A percentile compares a stretch with the other conserved stretches of the same genome.
phyloP scores from a whole-genome alignment of 2,888 invertebrate genomes.

The Plemyria rubiginata region DNA sequence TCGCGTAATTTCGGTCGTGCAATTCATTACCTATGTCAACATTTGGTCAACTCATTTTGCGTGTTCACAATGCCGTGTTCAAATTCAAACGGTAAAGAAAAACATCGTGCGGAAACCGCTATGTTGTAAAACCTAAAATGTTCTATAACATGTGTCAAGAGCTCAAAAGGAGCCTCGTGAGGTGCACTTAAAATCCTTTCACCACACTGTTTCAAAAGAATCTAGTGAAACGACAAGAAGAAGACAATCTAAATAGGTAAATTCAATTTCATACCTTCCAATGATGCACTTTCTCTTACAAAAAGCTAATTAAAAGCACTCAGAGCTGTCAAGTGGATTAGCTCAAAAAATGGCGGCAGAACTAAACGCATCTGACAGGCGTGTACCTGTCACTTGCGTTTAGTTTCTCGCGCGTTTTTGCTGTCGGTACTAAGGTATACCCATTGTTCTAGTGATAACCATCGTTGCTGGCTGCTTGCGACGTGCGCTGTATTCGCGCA shows the following conservation, averaged over 20 bases:
- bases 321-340: conserved; percentile 25
- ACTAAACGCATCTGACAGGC: conserved; percentile 36
- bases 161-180: no score
- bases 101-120: no score
- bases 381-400: conserved; percentile 30
- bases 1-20: no score
- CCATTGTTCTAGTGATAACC: conserved; percentile 35
- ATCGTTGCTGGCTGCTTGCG: conserved; percentile 22
- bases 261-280: conserved; percentile 9
- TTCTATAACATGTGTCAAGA: no score
- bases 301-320: conserved; percentile 30
- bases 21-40: no score
- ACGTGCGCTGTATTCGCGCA: conserved; percentile 14
- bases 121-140: no score
- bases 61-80: no score
- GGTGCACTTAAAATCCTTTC: no score
- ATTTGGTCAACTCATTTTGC: no score
- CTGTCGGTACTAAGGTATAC: conserved; percentile 30
- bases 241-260: not conserved
- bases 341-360: conserved; percentile 21
- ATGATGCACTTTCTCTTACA: conserved; percentile 19
- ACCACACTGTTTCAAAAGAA: no score
- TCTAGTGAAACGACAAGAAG: no score
- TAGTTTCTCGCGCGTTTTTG: conserved; percentile 30
- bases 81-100: no score